Percentiles rank a stretch among this genome's conserved stretches.
phyloP scores from a whole-genome alignment of 2,113 vertebrate genomes.

The Sorex araneus region DNA sequence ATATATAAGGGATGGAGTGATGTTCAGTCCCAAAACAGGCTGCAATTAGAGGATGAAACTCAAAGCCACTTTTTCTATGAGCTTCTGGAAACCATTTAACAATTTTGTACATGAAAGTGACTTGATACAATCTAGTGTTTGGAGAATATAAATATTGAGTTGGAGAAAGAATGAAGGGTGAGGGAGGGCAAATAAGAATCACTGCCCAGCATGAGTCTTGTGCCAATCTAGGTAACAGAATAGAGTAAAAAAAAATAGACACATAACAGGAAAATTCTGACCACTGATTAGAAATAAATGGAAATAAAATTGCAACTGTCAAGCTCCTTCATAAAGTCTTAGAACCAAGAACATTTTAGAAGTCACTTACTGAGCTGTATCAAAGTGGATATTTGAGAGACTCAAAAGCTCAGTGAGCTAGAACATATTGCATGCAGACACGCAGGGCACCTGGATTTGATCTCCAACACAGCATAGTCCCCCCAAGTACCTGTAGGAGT shows the following conservation, averaged over 20 bases:
- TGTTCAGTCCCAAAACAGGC: background rate
- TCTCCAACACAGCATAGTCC: too few species aligned
- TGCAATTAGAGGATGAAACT: background rate
- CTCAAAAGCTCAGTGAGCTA: too few species aligned
- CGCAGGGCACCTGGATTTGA: too few species aligned
- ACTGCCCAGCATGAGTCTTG: background rate
- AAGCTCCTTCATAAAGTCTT: background rate
- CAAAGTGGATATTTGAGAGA: too few species aligned
- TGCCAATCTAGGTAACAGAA: background rate
- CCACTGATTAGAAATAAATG: slow-evolving; percentile 17
- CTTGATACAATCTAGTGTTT: background rate
- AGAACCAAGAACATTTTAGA: too few species aligned
- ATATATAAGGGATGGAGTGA: background rate
- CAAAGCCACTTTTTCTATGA: background rate
- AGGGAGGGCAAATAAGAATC: background rate
- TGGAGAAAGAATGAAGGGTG: background rate
- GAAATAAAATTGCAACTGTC: background rate
- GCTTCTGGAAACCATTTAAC: slow-evolving; percentile 19
- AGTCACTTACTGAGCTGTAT: too few species aligned
- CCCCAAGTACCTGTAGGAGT: too few species aligned
- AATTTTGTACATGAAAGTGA: slow-evolving; percentile 25
- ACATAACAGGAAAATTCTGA: background rate
- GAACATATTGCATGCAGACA: too few species aligned
- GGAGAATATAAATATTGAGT: background rate
- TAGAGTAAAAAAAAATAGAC: background rate